Base-by-base conservation (phyloP, 2,888 invertebrate species). In the Yponomeuta cagnagella region DNA sequence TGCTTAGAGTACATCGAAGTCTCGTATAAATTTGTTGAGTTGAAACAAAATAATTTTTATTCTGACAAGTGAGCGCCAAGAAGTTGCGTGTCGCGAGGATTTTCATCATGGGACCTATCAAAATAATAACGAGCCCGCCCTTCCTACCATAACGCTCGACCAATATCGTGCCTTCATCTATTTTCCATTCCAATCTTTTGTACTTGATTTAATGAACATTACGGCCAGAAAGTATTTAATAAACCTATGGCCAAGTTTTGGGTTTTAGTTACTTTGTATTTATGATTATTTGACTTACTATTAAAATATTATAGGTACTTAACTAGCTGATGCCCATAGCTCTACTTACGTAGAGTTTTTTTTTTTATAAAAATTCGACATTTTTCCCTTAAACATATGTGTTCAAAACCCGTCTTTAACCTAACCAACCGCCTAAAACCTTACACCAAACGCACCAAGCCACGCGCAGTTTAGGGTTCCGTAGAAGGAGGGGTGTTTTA, bases 101-200 rank as follows among this genome's bases (percentile, higher is more conserved):
- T 89, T 89, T 85, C 85, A 88, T 90, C 89, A 88, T 84, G 82
- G 84, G 85, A 85, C 85, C 88, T 87, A 89, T 89, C 87, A 88
- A 90, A 73, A 90, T 86, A 90, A 89, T 89, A 90, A 88, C 81
- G 84, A 89, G 87, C 87, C 84, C 87, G 83, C 83, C 85, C 83
- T 84, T 71, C 81, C 80, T 84, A 78, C 79, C 81, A 77, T 79
- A 77, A 82, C 81, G 79, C 82, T 82, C 81, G 77, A 76, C 81
- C 82, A 82, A 83, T 89, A 87, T 86, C 84, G 82, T 79, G 79
- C 80, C 76, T 76, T 79, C 80, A 86, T 88, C 86, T 86, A 84
- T 87, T 84, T 84, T 85, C 80, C 81, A 82, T 83, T 80, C 77
- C 79, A 79, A 86, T 85, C 85, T 86, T 88, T 88, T 87, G 83